Evolutionary conservation across 2,113 vertebrate genomes (phyloP), one percentile per base, ranked within the genome.

Genomic region (Podilymbus podiceps): DNA sequence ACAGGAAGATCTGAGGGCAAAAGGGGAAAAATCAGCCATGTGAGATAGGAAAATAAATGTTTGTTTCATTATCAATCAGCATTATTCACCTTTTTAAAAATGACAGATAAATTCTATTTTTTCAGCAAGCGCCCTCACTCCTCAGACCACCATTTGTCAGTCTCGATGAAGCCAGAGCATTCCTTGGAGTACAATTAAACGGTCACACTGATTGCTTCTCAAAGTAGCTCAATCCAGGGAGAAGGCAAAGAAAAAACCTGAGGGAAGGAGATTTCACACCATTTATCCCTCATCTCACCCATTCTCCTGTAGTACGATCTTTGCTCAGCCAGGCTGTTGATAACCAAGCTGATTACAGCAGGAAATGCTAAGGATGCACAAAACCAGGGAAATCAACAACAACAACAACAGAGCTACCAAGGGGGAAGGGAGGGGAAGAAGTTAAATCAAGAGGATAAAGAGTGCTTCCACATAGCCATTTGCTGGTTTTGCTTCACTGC

Each of bases 111-210:
- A 79, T 28, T 71, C 53, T 56, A 35, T 44, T 89, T 95, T 95
- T 94, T 89, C 58, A 95, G 89, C 83, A 97, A 97, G 86, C 82
- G 82, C 68, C 87, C 89, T 95, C 66, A 78, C 40, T 95, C 76
- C 71, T 94, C 58, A 90, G 86, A 90, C 92, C 94, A 91, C 89
- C 93, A 81, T 85, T 95, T 92, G 72, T 97, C 97, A 96, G 88
- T 91, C 95, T 82, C 93, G 93, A 90, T 62, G 75, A 95, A 66
- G 71, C 62, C 79, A 88, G 56, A 95, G 80, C 67, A 33, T 83
- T 96, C 94, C 96, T 94, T 47, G 56, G 94, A 96, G 96, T 80
- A 96, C 94, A 98, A 97, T 97, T 97, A 97, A 97, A 93, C 23
- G 53, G 92, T 94, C 90, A 62, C 30, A 15, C 73, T 88, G 95